These are phyloP conservation scores for Drosophila hamatofila DNA, from an alignment of 2,888 invertebrate genomes.

Conservation along the genomic window DNA sequence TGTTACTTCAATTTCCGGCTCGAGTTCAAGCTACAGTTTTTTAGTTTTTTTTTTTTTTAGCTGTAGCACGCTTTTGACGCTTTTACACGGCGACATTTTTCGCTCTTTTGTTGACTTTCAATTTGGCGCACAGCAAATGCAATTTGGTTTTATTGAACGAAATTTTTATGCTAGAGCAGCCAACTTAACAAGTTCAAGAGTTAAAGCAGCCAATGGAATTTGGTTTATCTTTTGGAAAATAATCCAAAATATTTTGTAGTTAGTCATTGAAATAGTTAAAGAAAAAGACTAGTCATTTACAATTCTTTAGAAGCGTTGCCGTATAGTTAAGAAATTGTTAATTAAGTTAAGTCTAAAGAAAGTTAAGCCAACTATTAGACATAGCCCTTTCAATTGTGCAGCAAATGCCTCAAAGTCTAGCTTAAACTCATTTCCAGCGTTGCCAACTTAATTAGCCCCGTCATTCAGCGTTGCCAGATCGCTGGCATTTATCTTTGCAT, in stretches of 20 bases:
- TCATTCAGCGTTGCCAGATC: neutral
- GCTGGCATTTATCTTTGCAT: neutral
- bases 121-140: neutral
- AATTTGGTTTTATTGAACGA: constrained; percentile 11
- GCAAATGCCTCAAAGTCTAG: neutral
- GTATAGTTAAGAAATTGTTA: neutral
- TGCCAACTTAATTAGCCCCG: neutral
- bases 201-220: neutral
- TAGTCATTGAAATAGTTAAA: neutral
- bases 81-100: constrained; percentile 10
- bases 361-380: neutral
- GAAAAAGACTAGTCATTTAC: neutral
- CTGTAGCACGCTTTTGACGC: neutral
- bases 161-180: neutral
- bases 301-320: neutral
- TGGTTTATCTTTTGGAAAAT: neutral
- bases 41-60: constrained; percentile 1
- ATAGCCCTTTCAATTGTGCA: neutral
- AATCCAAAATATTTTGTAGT: neutral
- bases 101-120: constrained; percentile 13
- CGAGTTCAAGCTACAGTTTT: constrained; percentile 8
- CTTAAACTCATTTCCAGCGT: neutral
- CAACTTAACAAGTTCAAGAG: constrained; percentile 1
- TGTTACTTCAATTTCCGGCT: constrained; percentile 56
- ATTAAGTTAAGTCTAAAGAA: accelerated